Base-by-base conservation (phyloP, 2,797 vertebrate genomes). In the Helarctos malayanus region DNA sequence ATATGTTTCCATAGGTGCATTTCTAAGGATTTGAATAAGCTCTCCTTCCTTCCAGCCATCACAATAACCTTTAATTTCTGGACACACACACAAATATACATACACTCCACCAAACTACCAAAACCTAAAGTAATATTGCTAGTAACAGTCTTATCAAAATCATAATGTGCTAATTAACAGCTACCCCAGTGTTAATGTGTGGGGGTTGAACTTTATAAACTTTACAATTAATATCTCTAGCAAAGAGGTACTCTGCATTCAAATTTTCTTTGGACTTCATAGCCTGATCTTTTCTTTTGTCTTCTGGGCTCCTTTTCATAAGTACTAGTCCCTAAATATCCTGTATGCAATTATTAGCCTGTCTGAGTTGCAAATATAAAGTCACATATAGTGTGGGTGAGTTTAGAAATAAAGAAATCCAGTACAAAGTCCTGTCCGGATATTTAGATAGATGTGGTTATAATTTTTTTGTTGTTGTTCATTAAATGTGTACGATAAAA, bases 151-250 rank as follows among this genome's bases (percentile, higher is more conserved):
- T 94, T 38, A 88, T 76, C 93, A 81, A 95, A 88, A 81, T 57
- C 1, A 65, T 29, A 94, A 56, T 38, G 35, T 65, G 73, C 49
- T 93, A 96, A 91, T 92, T 95, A 92, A 86, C 25, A 84, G 35
- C 71, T 83, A 68, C 52, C 21, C 57, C 21, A 71, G 54, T 87
- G 27, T 63, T 71, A 95, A 88, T 57, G 81, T 18, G 7, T 73
- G n/a, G 41, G 32, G n/a, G 27, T 15, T 87, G 14, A 89, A 41
- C 52, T 41, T 54, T 69, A 3, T 38, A 2, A 79, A 82, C 32
- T n/a, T 63, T 61, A 76, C 11, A 89, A 45, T 93, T 47, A 91
- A 73, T 32, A 90, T 25, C 15, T 89, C 92, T 65, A 54, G 25
- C 32, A 92, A 84, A 19, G 25, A 80, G 21, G 3, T 16, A 38